Percentiles rank a stretch among this genome's conserved stretches.
Evolutionary conservation across 2,797 vertebrate species (phyloP).

Genomic region (Pantherophis alleghaniensis): DNA sequence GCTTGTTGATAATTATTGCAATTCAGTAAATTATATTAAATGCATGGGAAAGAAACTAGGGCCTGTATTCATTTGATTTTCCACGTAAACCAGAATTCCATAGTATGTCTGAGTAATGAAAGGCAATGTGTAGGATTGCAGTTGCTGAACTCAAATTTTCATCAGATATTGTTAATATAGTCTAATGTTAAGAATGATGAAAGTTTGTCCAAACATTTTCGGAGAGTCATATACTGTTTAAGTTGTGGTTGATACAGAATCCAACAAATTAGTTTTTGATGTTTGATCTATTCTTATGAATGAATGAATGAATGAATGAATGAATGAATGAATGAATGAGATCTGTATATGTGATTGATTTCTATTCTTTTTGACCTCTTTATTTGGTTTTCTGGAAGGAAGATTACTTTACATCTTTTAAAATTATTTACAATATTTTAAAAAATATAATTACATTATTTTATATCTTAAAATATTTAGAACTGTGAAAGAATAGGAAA

Average conservation of each 20-base stretch:
- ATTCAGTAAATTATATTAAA: background rate
- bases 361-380: background rate
- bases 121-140: background rate
- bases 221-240: background rate
- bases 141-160: background rate
- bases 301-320: background rate
- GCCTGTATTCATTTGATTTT: background rate
- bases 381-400: background rate
- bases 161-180: background rate
- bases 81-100: background rate
- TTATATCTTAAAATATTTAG: background rate
- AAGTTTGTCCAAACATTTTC: background rate
- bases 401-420: background rate
- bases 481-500: background rate
- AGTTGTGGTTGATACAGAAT: background rate
- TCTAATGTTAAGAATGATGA: background rate
- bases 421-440: background rate
- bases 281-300: background rate
- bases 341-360: background rate
- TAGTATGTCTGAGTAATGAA: background rate
- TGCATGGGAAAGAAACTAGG: background rate
- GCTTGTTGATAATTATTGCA: background rate
- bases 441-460: no score
- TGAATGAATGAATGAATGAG: background rate
- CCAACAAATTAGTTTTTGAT: background rate